These are phyloP conservation scores for cattle (Bos taurus) DNA, from an alignment of 2,113 vertebrate species.

Conservation along the genomic window ARS-UCD2.0 NC_037335.1:78034501-78035000, in stretches of 20 bases:
- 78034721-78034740: neutral
- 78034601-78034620: accelerated
- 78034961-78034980: neutral
- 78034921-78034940: neutral
- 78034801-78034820: neutral
- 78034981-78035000: no score
- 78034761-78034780: neutral
- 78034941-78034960: neutral
- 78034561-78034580: neutral
- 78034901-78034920: neutral
- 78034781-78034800: neutral
- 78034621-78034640: neutral
- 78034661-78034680: neutral
- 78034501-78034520: neutral
- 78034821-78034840: neutral
- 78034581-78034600: neutral
- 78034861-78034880: conserved; percentile 14
- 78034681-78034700: neutral
- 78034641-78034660: neutral
- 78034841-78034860: neutral
- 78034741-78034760: neutral
- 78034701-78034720: neutral
- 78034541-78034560: neutral
- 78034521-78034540: neutral
- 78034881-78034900: neutral